phyloP scores from a whole-genome alignment of 2,113 vertebrate genomes.

The Petrocephalus microphthalmus region DNA sequence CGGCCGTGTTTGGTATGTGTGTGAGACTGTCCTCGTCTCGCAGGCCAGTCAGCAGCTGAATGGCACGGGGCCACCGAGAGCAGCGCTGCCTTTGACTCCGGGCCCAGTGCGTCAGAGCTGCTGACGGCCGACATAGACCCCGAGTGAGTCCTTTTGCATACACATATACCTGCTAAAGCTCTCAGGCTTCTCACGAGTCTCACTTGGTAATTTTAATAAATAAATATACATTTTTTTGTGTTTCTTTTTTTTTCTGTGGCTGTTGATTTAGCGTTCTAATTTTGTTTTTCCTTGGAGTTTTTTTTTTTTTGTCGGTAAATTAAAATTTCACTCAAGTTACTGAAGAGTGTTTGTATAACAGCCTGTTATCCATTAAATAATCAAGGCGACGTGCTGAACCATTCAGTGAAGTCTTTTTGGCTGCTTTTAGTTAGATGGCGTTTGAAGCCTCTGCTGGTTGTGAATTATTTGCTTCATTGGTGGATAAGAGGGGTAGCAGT shows the following conservation, averaged over 20 bases:
- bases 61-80: constrained; percentile 40
- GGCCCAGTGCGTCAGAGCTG: constrained; percentile 45
- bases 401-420: neutral
- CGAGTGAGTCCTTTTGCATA: constrained; percentile 48
- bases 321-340: neutral
- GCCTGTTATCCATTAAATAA: constrained; percentile 6
- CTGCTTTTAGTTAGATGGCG: no score
- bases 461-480: neutral
- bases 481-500: constrained; percentile 2
- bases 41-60: constrained; percentile 28
- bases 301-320: neutral
- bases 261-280: neutral
- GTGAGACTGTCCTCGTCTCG: neutral
- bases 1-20: neutral
- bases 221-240: no score
- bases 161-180: neutral
- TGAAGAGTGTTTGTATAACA: neutral
- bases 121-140: constrained; percentile 58
- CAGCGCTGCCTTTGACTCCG: constrained; percentile 42
- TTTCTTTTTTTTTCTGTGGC: neutral
- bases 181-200: neutral
- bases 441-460: neutral
- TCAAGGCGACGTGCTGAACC: neutral
- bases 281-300: neutral
- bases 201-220: neutral